Evolutionary conservation across 2,888 invertebrate species (phyloP), one percentile per base, ranked within the genome.

Genomic region (Brachynemurus nebulosus): DNA sequence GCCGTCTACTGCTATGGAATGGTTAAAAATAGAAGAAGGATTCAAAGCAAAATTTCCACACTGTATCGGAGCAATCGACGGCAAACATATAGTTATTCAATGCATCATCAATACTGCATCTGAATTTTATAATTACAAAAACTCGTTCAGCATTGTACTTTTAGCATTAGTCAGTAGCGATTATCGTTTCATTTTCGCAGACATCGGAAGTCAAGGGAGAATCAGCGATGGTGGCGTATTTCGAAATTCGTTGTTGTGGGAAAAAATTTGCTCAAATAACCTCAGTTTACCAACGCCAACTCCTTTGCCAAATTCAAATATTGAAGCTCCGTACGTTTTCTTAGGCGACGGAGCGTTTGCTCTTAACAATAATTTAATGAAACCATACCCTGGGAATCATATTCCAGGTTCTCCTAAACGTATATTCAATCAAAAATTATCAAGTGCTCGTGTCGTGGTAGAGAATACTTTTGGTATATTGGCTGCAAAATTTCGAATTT

Each of bases 141-240:
- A 46, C 38, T 47, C 45, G 20, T 51, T 42, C 40, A 56, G 54
- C 43, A 53, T 59, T 18, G 55, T 57, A 25, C 47, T 57, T 18
- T 44, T 57, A 40, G 55, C 53, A 17, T 35, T 53, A 41, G 52
- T 54, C 11, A 52, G 54, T 38, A 49, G 47, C 7, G 46, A 55
- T 9, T 55, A 55, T 42, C 45, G 44, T 21, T 58, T 59, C 51
- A 53, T 54, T 34, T 55, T 55, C 49, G 54, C 55, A 40, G 55
- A 59, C 38, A 51, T 60, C 23, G 59, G 56, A 14, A 44, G 51
- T 41, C 56, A 55, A 48, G 56, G 59, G 12, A 50, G 54, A 45
- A 53, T 55, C 7, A 53, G 51, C 43, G 56, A 52, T 44, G 52
- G 49, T 23, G 52, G 52, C 2, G 44, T 52, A 5, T 46, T 52